A percentile compares a stretch with the other conserved stretches of the same genome.
Conservation (phyloP, 2,113 vertebrate species). For the Lanius collurio region DNA sequence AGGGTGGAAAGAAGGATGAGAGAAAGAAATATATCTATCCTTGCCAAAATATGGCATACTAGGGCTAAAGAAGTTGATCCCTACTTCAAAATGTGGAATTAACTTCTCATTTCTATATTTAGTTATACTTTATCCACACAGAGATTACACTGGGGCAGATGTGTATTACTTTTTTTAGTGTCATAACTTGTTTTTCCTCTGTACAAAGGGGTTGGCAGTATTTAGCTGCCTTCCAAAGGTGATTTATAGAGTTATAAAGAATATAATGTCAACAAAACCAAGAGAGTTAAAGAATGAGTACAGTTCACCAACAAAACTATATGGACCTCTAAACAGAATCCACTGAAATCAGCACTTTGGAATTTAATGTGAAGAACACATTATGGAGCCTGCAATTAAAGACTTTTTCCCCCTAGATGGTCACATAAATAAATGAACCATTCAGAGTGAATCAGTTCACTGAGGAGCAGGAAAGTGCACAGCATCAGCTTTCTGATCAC, state of each 20-base stretch:
- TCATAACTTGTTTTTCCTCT: not conserved
- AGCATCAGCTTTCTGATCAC: slow-evolving; percentile 45
- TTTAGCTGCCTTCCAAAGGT: not conserved
- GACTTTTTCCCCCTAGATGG: slow-evolving; percentile 66
- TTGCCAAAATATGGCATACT: not conserved
- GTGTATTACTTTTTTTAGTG: not conserved
- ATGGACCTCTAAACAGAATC: slow-evolving; percentile 63
- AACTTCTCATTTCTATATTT: not conserved
- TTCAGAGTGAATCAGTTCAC: slow-evolving; percentile 65
- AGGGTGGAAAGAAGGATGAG: not conserved
- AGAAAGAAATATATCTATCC: not conserved
- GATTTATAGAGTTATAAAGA: not conserved
- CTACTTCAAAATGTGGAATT: not conserved
- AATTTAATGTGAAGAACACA: slow-evolving; percentile 67
- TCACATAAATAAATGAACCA: slow-evolving; percentile 69
- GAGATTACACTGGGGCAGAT: not conserved
- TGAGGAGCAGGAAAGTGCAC: slow-evolving; percentile 48
- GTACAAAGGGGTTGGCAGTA: not conserved
- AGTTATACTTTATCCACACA: not conserved
- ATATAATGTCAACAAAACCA: not conserved
- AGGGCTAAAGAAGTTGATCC: not conserved
- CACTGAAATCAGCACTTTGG: slow-evolving; percentile 67
- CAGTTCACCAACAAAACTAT: slow-evolving; percentile 44
- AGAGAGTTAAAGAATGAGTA: slow-evolving; percentile 2
- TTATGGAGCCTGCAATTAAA: slow-evolving; percentile 67